Conservation (phyloP, 2,113 vertebrate species). For the Podocnemis expansa region DNA sequence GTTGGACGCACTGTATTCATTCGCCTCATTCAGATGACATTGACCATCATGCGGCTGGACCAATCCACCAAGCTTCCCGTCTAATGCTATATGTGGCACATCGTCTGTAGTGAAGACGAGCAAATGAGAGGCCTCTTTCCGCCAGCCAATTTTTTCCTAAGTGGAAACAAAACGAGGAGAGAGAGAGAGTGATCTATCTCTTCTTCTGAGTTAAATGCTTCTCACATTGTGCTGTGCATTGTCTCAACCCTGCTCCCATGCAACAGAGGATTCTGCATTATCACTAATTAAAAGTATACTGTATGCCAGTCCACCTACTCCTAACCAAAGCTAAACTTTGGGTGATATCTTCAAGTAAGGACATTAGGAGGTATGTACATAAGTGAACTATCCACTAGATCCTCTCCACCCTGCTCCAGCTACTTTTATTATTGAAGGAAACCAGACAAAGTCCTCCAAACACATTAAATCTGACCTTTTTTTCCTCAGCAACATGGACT, state of each 20-base stretch:
- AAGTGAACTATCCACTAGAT: constrained; percentile 32
- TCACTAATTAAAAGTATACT: neutral
- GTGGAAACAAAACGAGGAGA: neutral
- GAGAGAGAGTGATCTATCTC: neutral
- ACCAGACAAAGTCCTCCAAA: constrained; percentile 62
- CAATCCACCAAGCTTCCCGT: constrained; percentile 92
- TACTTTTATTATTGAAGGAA: constrained; percentile 48
- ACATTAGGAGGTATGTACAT: neutral
- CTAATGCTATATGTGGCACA: constrained; percentile 94
- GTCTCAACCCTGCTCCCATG: neutral
- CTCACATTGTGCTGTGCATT: neutral
- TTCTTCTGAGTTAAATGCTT: neutral
- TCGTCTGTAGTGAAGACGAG: constrained; percentile 96
- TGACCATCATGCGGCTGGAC: constrained; percentile 94
- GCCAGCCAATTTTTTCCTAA: constrained; percentile 94
- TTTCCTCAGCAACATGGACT: constrained; percentile 11
- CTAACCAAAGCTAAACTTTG: neutral
- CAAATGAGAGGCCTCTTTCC: constrained; percentile 93
- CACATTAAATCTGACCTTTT: constrained; percentile 51
- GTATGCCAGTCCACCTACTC: neutral
- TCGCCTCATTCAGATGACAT: constrained; percentile 90
- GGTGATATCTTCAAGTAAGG: neutral
- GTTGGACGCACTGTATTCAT: constrained; percentile 90
- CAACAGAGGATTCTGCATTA: neutral
- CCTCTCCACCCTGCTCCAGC: constrained; percentile 39